phyloP scores from a whole-genome alignment of 2,113 vertebrate species.

The Malurus alboscapulatus region DNA sequence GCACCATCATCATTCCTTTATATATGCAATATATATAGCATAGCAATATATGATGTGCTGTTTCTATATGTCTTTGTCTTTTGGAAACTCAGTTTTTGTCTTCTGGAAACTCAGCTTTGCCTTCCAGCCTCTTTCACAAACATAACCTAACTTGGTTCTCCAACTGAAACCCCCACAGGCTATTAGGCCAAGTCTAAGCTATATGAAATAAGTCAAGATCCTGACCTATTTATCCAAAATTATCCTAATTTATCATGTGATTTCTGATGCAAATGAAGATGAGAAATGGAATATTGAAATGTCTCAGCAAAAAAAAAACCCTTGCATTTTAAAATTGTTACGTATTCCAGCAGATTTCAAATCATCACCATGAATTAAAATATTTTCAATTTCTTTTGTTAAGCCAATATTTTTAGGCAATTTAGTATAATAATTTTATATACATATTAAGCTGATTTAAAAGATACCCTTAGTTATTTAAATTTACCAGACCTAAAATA shows the following conservation, averaged over 20 bases:
- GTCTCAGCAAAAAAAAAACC: neutral
- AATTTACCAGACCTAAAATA: neutral
- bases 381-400: neutral
- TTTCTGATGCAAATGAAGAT: neutral
- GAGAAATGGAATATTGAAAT: neutral
- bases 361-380: neutral
- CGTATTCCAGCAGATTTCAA: neutral
- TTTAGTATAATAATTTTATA: neutral
- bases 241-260: neutral
- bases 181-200: neutral
- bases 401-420: neutral
- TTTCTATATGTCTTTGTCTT: neutral
- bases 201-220: neutral
- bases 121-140: neutral
- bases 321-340: neutral
- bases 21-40: too few species aligned
- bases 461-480: neutral
- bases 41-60: neutral
- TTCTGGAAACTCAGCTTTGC: neutral
- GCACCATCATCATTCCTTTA: neutral
- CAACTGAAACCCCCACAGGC: neutral
- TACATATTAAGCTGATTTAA: neutral
- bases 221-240: neutral
- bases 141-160: neutral
- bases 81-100: neutral